These are phyloP conservation scores for Tillus elongatus DNA, from an alignment of 2,888 invertebrate species.

Conservation along the genomic window DNA sequence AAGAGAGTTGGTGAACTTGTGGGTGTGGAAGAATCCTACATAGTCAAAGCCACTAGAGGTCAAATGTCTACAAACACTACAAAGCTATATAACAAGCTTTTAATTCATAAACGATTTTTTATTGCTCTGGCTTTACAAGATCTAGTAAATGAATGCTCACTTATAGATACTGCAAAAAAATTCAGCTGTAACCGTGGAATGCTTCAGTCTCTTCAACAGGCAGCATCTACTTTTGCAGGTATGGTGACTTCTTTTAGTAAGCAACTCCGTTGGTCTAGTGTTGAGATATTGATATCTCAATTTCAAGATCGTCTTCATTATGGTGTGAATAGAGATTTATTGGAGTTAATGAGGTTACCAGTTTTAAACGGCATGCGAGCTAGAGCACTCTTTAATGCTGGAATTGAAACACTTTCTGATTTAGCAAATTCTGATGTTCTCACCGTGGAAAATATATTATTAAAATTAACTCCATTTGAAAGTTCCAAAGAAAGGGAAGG, in stretches of 20 bases:
- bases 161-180: slow-evolving; percentile 71
- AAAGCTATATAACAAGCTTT: slow-evolving; percentile 44
- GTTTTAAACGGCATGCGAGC: slow-evolving; percentile 78
- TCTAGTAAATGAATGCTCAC: slow-evolving; percentile 80
- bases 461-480: slow-evolving; percentile 75
- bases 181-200: slow-evolving; percentile 82
- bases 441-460: slow-evolving; percentile 66
- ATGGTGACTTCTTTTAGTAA: slow-evolving; percentile 96
- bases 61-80: slow-evolving; percentile 50
- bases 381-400: slow-evolving; percentile 70
- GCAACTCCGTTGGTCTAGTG: slow-evolving; percentile 83
- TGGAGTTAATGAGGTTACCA: slow-evolving; percentile 81
- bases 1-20: slow-evolving; percentile 81
- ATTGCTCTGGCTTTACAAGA: slow-evolving; percentile 87
- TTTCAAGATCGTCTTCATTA: slow-evolving; percentile 92
- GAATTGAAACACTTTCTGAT: slow-evolving; percentile 66
- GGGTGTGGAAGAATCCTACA: slow-evolving; percentile 78
- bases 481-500: slow-evolving; percentile 66
- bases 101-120: slow-evolving; percentile 72
- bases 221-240: slow-evolving; percentile 91
- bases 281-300: slow-evolving; percentile 81
- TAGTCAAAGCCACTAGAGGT: slow-evolving; percentile 68
- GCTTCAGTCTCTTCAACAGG: slow-evolving; percentile 88
- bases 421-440: slow-evolving; percentile 65
- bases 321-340: slow-evolving; percentile 83